Percentiles rank a stretch among this genome's conserved stretches.
Evolutionary conservation across 2,113 vertebrate species (phyloP).

Genomic region (Agelaius tricolor): DNA sequence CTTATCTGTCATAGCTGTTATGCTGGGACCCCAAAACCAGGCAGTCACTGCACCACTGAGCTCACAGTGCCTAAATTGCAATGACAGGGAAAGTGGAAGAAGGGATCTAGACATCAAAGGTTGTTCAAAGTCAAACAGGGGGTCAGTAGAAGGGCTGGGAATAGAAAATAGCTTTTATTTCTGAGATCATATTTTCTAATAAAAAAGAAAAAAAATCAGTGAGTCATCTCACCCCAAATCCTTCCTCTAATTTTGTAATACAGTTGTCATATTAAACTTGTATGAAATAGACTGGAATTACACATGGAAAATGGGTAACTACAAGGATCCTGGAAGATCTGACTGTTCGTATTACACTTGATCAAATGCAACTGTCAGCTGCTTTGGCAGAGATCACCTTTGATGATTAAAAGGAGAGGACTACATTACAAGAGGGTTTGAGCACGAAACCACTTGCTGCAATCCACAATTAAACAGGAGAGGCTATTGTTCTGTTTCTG

Average conservation of each 20-base stretch:
- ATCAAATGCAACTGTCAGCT: conserved; percentile 55
- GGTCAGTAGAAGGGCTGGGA: background rate
- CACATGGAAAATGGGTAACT: conserved; percentile 60
- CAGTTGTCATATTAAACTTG: conserved; percentile 67
- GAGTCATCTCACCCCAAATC: conserved; percentile 48
- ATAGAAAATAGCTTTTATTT: conserved; percentile 2
- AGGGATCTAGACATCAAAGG: conserved; percentile 16
- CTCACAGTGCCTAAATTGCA: background rate
- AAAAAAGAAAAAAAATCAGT: background rate
- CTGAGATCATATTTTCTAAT: conserved; percentile 22
- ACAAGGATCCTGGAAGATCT: conserved; percentile 64
- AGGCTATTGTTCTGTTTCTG: conserved; percentile 62
- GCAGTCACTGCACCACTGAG: background rate
- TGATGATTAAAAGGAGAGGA: conserved; percentile 67
- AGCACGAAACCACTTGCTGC: conserved; percentile 36
- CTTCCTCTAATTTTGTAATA: conserved; percentile 64
- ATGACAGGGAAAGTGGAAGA: background rate
- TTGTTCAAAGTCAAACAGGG: conserved; percentile 9
- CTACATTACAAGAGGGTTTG: conserved; percentile 54
- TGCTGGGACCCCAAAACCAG: background rate
- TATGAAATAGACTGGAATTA: conserved; percentile 67
- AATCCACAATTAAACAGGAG: conserved; percentile 46
- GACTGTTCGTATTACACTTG: conserved; percentile 62
- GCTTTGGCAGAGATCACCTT: conserved; percentile 57
- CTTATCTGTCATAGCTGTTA: background rate